Conservation (phyloP, 2,113 vertebrate species). For the Campylomormyrus tamandua region DNA sequence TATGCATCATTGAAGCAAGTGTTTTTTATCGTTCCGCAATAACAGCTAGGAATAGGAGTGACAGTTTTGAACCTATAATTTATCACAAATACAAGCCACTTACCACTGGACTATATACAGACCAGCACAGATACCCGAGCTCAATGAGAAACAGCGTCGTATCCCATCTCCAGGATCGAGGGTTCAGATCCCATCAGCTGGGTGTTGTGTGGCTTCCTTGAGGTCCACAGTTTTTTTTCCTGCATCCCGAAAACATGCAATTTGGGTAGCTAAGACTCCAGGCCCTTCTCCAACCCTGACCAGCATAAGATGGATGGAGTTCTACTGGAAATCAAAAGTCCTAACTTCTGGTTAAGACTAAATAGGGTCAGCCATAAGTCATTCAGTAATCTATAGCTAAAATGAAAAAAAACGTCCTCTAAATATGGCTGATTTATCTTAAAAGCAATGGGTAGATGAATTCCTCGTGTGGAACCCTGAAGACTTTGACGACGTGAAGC, state of each 20-base stretch:
- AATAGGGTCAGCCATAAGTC: not conserved
- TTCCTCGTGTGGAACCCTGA: slow-evolving; percentile 86
- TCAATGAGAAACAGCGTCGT: not conserved
- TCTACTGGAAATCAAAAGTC: not conserved
- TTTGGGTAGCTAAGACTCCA: not conserved
- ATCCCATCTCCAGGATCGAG: not conserved
- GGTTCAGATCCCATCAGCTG: not conserved
- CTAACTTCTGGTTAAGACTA: not conserved
- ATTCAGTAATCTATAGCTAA: slow-evolving; percentile 1
- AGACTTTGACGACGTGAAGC: slow-evolving; percentile 79
- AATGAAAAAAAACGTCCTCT: not conserved
- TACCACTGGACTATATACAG: not conserved
- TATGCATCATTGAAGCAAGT: not conserved
- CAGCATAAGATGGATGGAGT: not conserved
- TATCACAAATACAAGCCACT: not conserved
- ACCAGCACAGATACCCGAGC: not conserved
- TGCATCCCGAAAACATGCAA: too few species aligned
- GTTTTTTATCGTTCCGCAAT: not conserved
- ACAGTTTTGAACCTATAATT: not conserved
- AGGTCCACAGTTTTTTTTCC: not conserved
- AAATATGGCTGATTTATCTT: not conserved
- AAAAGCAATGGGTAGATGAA: slow-evolving; percentile 84
- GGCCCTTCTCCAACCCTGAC: not conserved
- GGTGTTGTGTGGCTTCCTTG: not conserved
- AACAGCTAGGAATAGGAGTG: not conserved